phyloP scores from a whole-genome alignment of 1,140 invertebrate species.

The Habropoda laboriosa region DNA sequence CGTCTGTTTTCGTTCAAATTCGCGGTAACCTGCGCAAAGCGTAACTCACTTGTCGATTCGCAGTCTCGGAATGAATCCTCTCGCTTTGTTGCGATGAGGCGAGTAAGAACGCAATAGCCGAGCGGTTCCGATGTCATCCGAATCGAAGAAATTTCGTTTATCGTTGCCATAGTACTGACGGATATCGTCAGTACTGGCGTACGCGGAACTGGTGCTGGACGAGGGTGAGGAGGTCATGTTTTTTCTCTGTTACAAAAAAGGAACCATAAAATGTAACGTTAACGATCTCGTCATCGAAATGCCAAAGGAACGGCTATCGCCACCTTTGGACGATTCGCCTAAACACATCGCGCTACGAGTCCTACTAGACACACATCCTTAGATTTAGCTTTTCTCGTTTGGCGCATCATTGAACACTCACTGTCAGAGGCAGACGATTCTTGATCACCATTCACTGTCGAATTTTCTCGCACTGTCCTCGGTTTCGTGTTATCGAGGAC shows the following conservation, averaged over 20 bases:
- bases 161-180: conserved; percentile 36
- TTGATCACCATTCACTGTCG: conserved; percentile 33
- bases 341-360: background rate
- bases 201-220: conserved; percentile 57
- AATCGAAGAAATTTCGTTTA: conserved; percentile 31
- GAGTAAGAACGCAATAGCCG: conserved; percentile 50
- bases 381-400: background rate
- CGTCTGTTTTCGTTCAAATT: background rate
- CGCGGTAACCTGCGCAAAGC: background rate
- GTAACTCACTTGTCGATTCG: conserved; percentile 62
- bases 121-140: conserved; percentile 49
- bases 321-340: background rate
- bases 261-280: background rate
- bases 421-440: conserved; percentile 20
- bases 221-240: conserved; percentile 53
- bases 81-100: conserved; percentile 29
- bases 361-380: background rate
- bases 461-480: background rate
- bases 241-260: conserved; percentile 50
- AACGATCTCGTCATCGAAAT: background rate
- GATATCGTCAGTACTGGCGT: conserved; percentile 38
- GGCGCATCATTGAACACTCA: conserved; percentile 14
- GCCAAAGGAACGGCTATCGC: conserved; percentile 2
- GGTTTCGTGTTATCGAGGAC: background rate
- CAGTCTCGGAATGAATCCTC: conserved; percentile 26